These are phyloP conservation scores for Trinorchestia longiramus DNA, from an alignment of 1,140 invertebrate genomes.

Conservation along the genomic window DNA sequence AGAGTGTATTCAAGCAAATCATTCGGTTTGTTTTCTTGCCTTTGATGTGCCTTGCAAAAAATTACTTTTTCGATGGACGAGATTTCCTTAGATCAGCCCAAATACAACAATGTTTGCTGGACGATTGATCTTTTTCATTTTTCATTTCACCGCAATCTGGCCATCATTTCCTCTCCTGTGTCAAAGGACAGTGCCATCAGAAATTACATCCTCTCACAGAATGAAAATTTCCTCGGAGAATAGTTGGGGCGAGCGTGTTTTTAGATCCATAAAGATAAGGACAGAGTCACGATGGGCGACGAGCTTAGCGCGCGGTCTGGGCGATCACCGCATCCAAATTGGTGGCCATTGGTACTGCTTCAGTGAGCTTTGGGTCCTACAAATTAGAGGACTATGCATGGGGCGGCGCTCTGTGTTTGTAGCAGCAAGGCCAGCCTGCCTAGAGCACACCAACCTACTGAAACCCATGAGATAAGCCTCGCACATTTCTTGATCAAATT, in stretches of 20 bases:
- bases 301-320: neutral
- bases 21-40: neutral
- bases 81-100: neutral
- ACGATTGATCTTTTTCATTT: neutral
- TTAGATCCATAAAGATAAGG: slow-evolving; percentile 43
- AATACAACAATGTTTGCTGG: neutral
- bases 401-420: too few species aligned
- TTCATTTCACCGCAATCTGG: slow-evolving; percentile 42
- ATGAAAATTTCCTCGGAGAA: slow-evolving; percentile 13
- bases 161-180: slow-evolving; percentile 47
- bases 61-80: neutral
- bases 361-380: neutral
- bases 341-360: slow-evolving; percentile 29
- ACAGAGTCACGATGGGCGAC: neutral
- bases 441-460: neutral
- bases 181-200: slow-evolving; percentile 41
- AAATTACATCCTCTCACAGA: slow-evolving; percentile 45
- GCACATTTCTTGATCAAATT: neutral
- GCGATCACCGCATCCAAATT: slow-evolving; percentile 24
- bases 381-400: neutral
- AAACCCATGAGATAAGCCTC: neutral
- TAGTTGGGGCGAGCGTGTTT: slow-evolving; percentile 43
- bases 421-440: neutral
- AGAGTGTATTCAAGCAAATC: neutral
- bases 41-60: neutral